These are phyloP conservation scores for Apotomis capreana DNA, from an alignment of 2,888 invertebrate species.

Conservation along the genomic window DNA sequence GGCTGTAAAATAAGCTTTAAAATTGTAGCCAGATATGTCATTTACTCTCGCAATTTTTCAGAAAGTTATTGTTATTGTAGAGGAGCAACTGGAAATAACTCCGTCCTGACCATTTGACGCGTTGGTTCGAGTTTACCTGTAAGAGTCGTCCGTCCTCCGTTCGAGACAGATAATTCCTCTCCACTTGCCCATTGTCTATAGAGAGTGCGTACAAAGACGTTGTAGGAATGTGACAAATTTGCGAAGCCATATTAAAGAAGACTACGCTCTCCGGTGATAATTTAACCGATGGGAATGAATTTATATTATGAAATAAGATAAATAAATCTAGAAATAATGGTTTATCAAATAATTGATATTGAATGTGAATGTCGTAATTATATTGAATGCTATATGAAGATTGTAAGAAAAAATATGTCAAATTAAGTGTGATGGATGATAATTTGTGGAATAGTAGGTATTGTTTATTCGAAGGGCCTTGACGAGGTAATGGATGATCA, in stretches of 20 bases:
- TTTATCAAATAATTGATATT: conserved; percentile 21
- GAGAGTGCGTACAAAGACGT: conserved; percentile 9
- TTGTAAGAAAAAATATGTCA: conserved; percentile 19
- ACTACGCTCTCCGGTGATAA: conserved; percentile 25
- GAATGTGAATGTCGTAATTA: conserved; percentile 9
- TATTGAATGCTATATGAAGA: conserved; percentile 13
- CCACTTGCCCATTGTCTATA: conserved; percentile 1
- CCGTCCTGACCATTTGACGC: conserved; percentile 1
- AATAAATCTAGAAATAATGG: conserved; percentile 7
- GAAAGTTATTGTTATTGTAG: neutral
- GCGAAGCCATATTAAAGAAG: conserved; percentile 22
- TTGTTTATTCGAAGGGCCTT: conserved; percentile 15
- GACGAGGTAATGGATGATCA: conserved; percentile 21
- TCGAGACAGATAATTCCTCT: conserved; percentile 23
- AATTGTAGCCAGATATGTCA: neutral
- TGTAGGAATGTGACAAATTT: conserved; percentile 8
- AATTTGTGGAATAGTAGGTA: conserved; percentile 8
- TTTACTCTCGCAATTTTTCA: neutral
- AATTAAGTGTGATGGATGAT: conserved; percentile 22
- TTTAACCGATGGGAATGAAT: conserved; percentile 23
- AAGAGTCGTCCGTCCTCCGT: conserved; percentile 23
- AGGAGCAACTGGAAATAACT: conserved; percentile 1
- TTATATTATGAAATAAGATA: conserved; percentile 18
- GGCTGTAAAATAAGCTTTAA: conserved; percentile 1
- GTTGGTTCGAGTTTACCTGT: conserved; percentile 24